Base-by-base conservation (phyloP, 2,113 vertebrate species). In the Notothenia rossii region DNA sequence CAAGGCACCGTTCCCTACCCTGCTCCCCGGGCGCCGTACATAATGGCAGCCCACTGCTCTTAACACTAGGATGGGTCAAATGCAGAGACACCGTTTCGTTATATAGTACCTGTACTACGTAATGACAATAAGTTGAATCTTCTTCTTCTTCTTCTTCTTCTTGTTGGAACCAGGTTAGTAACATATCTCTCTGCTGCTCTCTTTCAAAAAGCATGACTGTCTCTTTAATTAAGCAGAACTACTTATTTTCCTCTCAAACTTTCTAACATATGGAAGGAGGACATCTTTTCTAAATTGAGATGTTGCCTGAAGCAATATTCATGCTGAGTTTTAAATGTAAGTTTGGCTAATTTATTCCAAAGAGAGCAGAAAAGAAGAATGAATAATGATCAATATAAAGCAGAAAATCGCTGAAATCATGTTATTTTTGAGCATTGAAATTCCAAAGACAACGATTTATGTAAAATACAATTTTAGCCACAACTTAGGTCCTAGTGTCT, bases 291-390 rank as follows among this genome's bases (percentile, higher is more conserved):
- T 80, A 82, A 85, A 62, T 75, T 59, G 66, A 56, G 77, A 45
- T 75, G 17, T 78, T 83, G 79, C 88, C 77, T 20, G 12, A 65
- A 83, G 77, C 53, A 8, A 67, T 50, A 60, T 72, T 20, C 36
- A 60, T 81, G 68, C 71, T 72, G 79, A 86, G 58, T 72, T 55
- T 83, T 69, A 45, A 43, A 73, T 64, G 10, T 54, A 74, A 49
- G 33, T 51, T 77, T 48, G 20, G 46, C 6, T 80, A 83, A 89
- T 85, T 83, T 78, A 83, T 85, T 87, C 75, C 53, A 80, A 86
- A 62, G 66, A 71, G 10, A 68, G 76, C 56, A 87, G 65, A 67
- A 87, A 77, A 80, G 51, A 18, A 46, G 22, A 74, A 79, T 77
- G 61, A 75, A 67, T 76, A 87, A 76, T 78, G 50, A 83, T 83